phyloP scores from a whole-genome alignment of 2,113 vertebrate species.

The Forbesichthys papilliferus region DNA sequence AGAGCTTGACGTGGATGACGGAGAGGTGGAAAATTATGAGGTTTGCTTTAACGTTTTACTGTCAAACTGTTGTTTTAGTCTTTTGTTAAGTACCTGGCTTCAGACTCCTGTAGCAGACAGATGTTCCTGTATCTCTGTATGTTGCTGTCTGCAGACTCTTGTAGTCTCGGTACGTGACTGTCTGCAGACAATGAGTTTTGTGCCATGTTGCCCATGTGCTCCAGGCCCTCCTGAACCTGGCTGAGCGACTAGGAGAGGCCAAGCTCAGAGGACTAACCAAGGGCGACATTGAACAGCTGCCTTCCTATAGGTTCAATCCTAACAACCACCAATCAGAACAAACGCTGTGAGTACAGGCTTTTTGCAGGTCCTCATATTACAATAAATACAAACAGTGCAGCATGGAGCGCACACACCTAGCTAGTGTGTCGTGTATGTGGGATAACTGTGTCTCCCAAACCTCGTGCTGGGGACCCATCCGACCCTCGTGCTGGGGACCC shows the following conservation, averaged over 20 bases:
- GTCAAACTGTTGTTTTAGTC: neutral
- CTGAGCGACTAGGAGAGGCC: constrained; percentile 95
- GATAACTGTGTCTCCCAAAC: too few relatives aligned
- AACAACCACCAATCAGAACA: constrained; percentile 99
- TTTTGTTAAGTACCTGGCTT: neutral
- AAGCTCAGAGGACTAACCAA: constrained; percentile 96
- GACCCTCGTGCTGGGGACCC: too few relatives aligned
- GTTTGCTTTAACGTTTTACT: constrained; percentile 54
- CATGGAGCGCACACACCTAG: too few relatives aligned
- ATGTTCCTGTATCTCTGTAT: too few relatives aligned
- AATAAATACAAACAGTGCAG: neutral
- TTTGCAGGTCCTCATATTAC: neutral
- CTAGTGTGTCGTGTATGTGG: too few relatives aligned
- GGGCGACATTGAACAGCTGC: constrained; percentile 97
- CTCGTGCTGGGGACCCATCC: too few relatives aligned
- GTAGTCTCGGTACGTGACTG: neutral
- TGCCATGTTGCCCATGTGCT: neutral
- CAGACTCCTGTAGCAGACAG: neutral
- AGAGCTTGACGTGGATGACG: constrained; percentile 97
- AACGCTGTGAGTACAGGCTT: constrained; percentile 87
- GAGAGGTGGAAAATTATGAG: constrained; percentile 99
- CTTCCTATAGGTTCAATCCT: constrained; percentile 97
- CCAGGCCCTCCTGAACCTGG: constrained; percentile 94
- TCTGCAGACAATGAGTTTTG: neutral
- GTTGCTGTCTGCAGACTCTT: neutral